Evolutionary conservation across 2,113 vertebrate species (phyloP), one percentile per base, ranked within the genome.

Genomic region (Hyla sarda): DNA sequence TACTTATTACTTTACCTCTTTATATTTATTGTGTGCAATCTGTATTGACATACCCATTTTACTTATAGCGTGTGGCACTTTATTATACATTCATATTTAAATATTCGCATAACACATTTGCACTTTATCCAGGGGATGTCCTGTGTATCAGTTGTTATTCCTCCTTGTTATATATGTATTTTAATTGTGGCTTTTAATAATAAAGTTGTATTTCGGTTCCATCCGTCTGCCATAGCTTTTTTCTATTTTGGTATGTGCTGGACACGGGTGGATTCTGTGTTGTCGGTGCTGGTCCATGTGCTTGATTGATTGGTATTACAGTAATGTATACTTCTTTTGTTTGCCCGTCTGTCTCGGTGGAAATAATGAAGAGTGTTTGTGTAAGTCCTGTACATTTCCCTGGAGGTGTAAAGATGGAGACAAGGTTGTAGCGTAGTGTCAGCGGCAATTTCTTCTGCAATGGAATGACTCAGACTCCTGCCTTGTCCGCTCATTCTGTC

Each of bases 351-450:
- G 56, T 48, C 32, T 47, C 56, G 37, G 10, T 81, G 56, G 78
- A 81, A 80, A 81, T 62, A 28, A 81, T 81, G 78, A 47, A 81
- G 47, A 41, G 34, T 80, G 78, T 47, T 25, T 47, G 34, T 41
- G n/a, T 62, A 62, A n/a, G 25, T 21, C 8, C 5, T 23, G 52
- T 34, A 30, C 34, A 56, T 79, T 79, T 41, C 54, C 77, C 77
- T 65, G 56, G 78, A 81, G 78, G 78, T 80, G 54, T 80, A 62
- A 52, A 0, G 56, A 23, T 28, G 78, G 34, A 84, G 82, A 84
- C 34, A 21, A 47, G 82, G 82, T 62, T 17, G 32, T 30, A 58
- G 50, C 62, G 54, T 62, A 28, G 41, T 75, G 34, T 81, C 76
- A 81, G 34, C 25, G 52, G n/a, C 62, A 37, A 52, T 56, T 30